Base-by-base conservation (phyloP, 1,140 invertebrate species). In the Pseudobourletiella spinata region DNA sequence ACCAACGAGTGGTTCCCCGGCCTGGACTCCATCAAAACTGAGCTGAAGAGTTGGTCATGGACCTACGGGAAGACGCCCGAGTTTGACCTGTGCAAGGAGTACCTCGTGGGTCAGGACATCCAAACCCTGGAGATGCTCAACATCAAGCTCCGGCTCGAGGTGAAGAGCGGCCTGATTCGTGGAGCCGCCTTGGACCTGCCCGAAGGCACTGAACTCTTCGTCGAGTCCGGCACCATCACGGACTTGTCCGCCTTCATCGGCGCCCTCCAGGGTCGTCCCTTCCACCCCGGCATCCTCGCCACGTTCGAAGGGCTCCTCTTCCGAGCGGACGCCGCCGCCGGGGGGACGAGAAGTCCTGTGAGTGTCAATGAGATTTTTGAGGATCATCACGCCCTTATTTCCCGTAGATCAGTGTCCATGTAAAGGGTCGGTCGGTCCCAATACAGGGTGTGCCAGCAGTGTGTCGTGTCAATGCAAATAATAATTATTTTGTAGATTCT, bases 21-120 rank as follows among this genome's bases (percentile, higher is more conserved):
- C 69, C 79, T 94, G 14, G 71, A 79, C 25, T 72, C 79, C 57
- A 79, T 88, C 59, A 79, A 79, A 43, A 73, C 81, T 43, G 81
- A 86, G 61, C 82, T 92, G 25, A 72, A 77, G 62, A 85, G 82
- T 16, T 95, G 91, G 91, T 81, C 90, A 51, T 95, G 91, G 91
- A 82, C 82, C 55, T 92, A 82, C 75, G 92, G 89, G n/a, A 86
- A 83, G 72, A 90, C 91, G 1, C 92, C 92, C 1, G 83, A 83
- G 70, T 96, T 95, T 74, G 82, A 80, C 1, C 81, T 90, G 3
- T 61, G 63, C 20, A 57, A 69, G 18, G 63, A 65, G 8, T 73
- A 67, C 57, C 59, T 35, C 54, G 28, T 59, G 52, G 54, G 55
- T 6, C 48, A 64, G 56, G 62, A 59, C 16, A 30, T 24, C 22